Base-by-base conservation (phyloP, 1,140 invertebrate genomes). In the Augochlora pura region DNA sequence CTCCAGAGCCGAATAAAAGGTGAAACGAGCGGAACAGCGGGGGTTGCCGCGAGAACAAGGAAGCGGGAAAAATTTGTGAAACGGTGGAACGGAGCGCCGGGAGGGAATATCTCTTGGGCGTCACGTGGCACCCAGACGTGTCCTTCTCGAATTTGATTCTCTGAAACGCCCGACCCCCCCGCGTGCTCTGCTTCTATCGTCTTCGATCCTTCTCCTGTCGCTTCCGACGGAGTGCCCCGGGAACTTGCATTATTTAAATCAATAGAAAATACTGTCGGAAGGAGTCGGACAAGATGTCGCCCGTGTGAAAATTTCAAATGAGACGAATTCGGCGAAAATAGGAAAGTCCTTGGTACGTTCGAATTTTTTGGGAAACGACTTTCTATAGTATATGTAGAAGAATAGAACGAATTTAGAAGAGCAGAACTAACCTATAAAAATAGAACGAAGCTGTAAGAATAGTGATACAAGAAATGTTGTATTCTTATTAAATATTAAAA, bases 21-120 rank as follows among this genome's bases (percentile, higher is more conserved):
- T 71, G 59, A 77, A 77, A 62, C 42, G 75, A 70, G 67, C 57
- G 54, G 60, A 77, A 63, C 27, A 42, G 14, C 75, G 16, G 39
- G n/a, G n/a, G n/a, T n/a, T n/a, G 65, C 4, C 25, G 23, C 27
- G 23, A 14, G 23, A 25, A 77, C 14, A 62, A 21, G 39, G 59
- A 32, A 69, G 18, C n/a, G 18, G 18, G 67, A 57, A 21, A 54
- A 69, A 54, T 69, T 52, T n/a, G 49, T 8, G 49, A 54, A 38
- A 52, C 46, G 59, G n/a, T n/a, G n/a, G 69, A 54, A 77, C 52
- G 21, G 18, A 10, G 59, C 32, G 32, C 12, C 21, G 42, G 18
- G 8, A 21, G 27, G 16, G 39, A 71, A 71, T 71, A 67, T 27
- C 49, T 18, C 67, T 27, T 25, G 10, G 23, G n/a, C 57, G 59